Evolutionary conservation across 2,888 invertebrate genomes (phyloP), one percentile per base, ranked within the genome.

Genomic region (Dendrolimus houi): DNA sequence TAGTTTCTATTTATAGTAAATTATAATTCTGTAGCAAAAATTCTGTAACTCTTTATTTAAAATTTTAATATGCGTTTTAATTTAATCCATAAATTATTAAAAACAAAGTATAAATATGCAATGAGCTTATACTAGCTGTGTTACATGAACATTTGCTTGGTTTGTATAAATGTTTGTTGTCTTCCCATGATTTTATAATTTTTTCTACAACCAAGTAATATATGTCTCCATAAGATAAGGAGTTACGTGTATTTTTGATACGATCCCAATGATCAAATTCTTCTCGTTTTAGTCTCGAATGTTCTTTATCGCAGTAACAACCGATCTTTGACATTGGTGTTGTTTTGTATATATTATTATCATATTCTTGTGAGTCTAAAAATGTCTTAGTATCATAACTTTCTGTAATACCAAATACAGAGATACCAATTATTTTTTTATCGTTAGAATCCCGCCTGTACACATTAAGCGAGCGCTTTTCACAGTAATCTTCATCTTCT

Each of bases 401-500:
- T 47, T 47, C 47, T 10, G 47, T 9, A 47, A 12, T 10, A 47
- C 9, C 2, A 10, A 12, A 47, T 2, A 47, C 9, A 12, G 9
- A 9, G 12, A 10, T 47, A 41, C 47, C 52, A 52, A 29, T 54
- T 42, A 17, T 0, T 42, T 53, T 59, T 55, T 64, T 62, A 52
- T 64, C 56, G 55, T 71, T 64, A 55, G 71, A 73, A 68, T 81
- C 70, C 67, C 81, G 68, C 59, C 74, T 75, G 55, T 64, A 71
- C 56, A 83, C 61, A 56, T 85, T 76, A 14, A 87, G 72, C 13
- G 83, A 79, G 41, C 84, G 74, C 54, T 77, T 77, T 71, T 88
- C 87, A 64, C 89, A 90, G 66, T 90, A 90, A 62, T 89, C 89
- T 64, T 80, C 85, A 55, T 87, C 83, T 53, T 75, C 76, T 55